Percentiles rank a stretch among this genome's conserved stretches.
Conservation (phyloP, 2,888 invertebrate species). For the Napeogenes sylphis region DNA sequence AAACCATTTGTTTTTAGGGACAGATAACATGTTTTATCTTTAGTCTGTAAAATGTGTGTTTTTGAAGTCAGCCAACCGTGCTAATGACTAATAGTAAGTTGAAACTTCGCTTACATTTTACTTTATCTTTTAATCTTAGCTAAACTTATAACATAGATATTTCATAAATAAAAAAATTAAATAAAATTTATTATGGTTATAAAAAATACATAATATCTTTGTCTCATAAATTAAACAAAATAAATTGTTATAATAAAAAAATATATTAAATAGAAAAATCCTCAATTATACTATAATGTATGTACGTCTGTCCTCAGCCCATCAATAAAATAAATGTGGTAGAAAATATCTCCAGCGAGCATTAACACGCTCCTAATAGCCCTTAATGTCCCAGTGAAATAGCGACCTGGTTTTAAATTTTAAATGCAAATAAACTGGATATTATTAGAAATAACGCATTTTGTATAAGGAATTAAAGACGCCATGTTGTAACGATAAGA, state of each 20-base stretch:
- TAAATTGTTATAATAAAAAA: background rate
- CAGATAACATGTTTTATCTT: too few species aligned
- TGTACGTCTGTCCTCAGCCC: conserved; percentile 28
- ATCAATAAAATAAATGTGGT: conserved; percentile 39
- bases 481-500: conserved; percentile 21
- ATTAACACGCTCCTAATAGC: conserved; percentile 67
- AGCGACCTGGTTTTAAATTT: conserved; percentile 50
- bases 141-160: too few species aligned
- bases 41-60: too few species aligned
- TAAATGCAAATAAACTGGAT: conserved; percentile 36
- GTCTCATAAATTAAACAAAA: background rate
- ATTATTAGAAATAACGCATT: background rate
- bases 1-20: too few species aligned
- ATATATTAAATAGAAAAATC: background rate
- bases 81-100: conserved; percentile 51
- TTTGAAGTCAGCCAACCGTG: conserved; percentile 69
- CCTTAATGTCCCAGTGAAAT: conserved; percentile 52
- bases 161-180: too few species aligned
- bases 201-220: too few species aligned
- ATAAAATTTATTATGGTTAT: too few species aligned
- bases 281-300: conserved; percentile 21
- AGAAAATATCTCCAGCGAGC: conserved; percentile 50
- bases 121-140: background rate
- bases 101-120: background rate
- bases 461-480: too few species aligned